These are phyloP conservation scores for Eupeodes corollae DNA, from an alignment of 1,140 invertebrate species.

Conservation along the genomic window DNA sequence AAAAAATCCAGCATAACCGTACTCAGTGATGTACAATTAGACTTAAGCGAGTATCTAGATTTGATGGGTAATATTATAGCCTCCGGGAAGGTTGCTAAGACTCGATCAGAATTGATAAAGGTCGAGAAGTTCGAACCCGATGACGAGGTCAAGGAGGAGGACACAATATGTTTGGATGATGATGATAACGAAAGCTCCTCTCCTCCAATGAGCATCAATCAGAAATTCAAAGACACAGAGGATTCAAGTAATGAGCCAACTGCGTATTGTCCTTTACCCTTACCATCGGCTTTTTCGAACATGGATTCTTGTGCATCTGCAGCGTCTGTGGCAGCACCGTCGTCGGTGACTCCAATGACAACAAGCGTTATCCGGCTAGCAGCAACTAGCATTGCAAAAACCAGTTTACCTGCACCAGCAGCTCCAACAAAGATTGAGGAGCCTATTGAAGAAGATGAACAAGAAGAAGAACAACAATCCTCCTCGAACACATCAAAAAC, in stretches of 20 bases:
- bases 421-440: neutral
- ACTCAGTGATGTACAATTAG: slow-evolving; percentile 31
- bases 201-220: neutral
- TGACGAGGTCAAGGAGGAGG: slow-evolving; percentile 19
- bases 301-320: neutral
- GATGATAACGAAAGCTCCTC: neutral
- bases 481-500: neutral
- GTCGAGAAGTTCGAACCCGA: slow-evolving; percentile 31
- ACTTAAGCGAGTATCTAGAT: slow-evolving; percentile 34
- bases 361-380: slow-evolving; percentile 35
- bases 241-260: neutral
- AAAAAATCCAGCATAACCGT: slow-evolving; percentile 29
- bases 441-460: neutral
- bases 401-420: neutral
- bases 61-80: slow-evolving; percentile 33
- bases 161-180: neutral
- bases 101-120: slow-evolving; percentile 22
- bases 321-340: neutral
- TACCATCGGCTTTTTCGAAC: neutral
- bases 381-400: slow-evolving; percentile 14
- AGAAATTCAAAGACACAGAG: neutral
- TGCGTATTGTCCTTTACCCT: neutral
- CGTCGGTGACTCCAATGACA: slow-evolving; percentile 14
- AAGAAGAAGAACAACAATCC: neutral
- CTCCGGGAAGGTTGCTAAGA: slow-evolving; percentile 24